Percentiles rank a stretch among this genome's conserved stretches.
Conservation (phyloP, 2,113 vertebrate genomes). For the Corydoras maculifer region DNA sequence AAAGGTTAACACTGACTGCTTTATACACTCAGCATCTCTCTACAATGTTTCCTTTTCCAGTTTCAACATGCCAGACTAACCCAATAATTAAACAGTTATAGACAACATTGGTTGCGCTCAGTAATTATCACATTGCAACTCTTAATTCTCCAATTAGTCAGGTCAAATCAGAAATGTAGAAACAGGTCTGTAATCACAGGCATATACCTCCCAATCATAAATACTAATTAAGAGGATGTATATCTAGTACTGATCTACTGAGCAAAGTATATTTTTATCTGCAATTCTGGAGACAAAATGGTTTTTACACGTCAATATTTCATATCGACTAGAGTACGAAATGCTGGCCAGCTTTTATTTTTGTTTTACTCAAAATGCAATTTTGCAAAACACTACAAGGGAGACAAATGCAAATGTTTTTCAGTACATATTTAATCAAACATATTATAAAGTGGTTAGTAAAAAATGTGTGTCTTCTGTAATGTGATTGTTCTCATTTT, state of each 20-base stretch:
- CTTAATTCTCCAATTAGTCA: conserved; percentile 25
- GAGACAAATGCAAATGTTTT: conserved; percentile 10
- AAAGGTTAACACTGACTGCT: background rate
- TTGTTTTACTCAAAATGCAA: background rate
- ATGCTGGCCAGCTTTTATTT: conserved; percentile 13
- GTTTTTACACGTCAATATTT: conserved; percentile 52
- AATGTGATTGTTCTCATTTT: background rate
- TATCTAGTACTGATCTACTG: conserved; percentile 57
- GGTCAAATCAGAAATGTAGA: conserved; percentile 30
- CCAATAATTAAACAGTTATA: conserved; percentile 38
- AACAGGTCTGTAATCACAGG: conserved; percentile 48
- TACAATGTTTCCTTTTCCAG: background rate
- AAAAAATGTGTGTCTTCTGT: conserved; percentile 9
- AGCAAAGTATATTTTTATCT: conserved; percentile 55
- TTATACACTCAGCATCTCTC: background rate
- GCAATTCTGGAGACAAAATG: conserved; percentile 54
- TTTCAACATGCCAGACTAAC: conserved; percentile 22
- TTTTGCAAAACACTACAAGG: background rate
- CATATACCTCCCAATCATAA: conserved; percentile 58
- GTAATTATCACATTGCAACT: conserved; percentile 47
- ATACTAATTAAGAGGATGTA: conserved; percentile 65
- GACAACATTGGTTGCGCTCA: conserved; percentile 55
- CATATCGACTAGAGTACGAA: conserved; percentile 47
- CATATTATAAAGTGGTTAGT: conserved; percentile 35
- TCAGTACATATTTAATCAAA: conserved; percentile 31